Percentiles rank a stretch among this genome's conserved stretches.
phyloP scores from a whole-genome alignment of 2,797 vertebrate species.

The Scomberomorus guttatus region DNA sequence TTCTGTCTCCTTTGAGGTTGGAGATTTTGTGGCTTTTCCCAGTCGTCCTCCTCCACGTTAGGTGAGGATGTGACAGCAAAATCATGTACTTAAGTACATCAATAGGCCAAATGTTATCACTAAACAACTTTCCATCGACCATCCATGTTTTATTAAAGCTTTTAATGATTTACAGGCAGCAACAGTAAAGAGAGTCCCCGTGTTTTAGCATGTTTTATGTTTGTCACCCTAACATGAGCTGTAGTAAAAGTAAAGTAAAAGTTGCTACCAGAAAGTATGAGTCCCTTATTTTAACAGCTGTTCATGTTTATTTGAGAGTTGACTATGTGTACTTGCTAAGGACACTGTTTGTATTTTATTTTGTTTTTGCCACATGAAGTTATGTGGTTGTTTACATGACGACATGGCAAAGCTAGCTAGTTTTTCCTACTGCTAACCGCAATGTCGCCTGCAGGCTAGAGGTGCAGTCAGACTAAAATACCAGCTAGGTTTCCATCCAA shows the following conservation, averaged over 20 bases:
- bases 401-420: too few species aligned
- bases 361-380: too few species aligned
- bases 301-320: too few species aligned
- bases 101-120: background rate
- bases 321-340: too few species aligned
- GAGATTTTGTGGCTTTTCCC: slow-evolving; percentile 26
- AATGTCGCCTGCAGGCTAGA: too few species aligned
- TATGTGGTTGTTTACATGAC: too few species aligned
- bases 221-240: slow-evolving; percentile 1
- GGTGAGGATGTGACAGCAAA: background rate
- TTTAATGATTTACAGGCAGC: slow-evolving; percentile 24
- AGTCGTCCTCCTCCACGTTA: background rate
- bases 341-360: too few species aligned
- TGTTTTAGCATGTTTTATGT: slow-evolving; percentile 15
- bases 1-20: slow-evolving; percentile 23
- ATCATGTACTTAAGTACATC: background rate
- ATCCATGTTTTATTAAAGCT: background rate
- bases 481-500: too few species aligned
- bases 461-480: too few species aligned
- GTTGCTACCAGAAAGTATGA: too few species aligned
- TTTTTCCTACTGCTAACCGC: too few species aligned
- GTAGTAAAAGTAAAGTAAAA: slow-evolving; percentile 4
- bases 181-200: background rate
- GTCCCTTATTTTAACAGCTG: too few species aligned
- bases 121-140: background rate